These are phyloP conservation scores for Microtus richardsoni DNA, from an alignment of 2,113 vertebrate genomes.

Conservation along the genomic window DNA sequence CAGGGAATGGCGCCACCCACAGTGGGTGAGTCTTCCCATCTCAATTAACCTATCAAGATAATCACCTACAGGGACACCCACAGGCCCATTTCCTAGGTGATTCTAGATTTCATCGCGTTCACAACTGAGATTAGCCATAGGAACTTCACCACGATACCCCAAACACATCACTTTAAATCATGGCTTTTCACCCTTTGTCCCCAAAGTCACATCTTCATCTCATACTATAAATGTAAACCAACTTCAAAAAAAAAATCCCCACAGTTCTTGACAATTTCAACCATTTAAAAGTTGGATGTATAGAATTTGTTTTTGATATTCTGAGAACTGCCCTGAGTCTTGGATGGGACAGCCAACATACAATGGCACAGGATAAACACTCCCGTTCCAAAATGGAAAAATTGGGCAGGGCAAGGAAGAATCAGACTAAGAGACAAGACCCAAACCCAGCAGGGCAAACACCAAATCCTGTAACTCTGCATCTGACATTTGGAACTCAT, in stretches of 20 bases:
- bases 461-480: neutral
- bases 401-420: neutral
- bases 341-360: neutral
- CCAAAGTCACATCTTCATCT: neutral
- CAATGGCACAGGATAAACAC: neutral
- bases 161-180: neutral
- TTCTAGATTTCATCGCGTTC: neutral
- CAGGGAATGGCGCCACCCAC: neutral
- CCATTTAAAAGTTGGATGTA: neutral
- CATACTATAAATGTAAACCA: neutral
- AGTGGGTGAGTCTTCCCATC: neutral
- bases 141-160: neutral
- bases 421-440: neutral
- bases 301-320: no score
- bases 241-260: neutral
- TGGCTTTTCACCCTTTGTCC: neutral
- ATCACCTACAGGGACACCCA: neutral
- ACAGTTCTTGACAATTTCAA: neutral
- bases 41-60: neutral
- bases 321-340: no score
- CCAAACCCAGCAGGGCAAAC: neutral
- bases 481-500: neutral
- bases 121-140: neutral
- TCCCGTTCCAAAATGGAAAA: neutral
- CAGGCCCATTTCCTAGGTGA: neutral